These are phyloP conservation scores for Ophion ventricosus DNA, from an alignment of 2,888 invertebrate species.

Conservation along the genomic window DNA sequence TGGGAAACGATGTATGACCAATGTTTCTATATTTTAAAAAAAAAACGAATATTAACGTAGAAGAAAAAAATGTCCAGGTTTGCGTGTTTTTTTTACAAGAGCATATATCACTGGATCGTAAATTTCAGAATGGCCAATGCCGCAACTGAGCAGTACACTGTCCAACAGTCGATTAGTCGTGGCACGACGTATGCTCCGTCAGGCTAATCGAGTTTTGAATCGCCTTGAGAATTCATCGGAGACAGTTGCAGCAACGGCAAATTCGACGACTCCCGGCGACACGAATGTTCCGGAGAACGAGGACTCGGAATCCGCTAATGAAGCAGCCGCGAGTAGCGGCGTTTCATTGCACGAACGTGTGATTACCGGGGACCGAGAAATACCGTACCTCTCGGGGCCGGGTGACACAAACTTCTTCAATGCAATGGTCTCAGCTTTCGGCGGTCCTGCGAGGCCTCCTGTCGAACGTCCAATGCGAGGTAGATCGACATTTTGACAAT, in stretches of 20 bases:
- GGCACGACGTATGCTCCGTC: slow-evolving; percentile 84
- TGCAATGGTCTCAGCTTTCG: no score
- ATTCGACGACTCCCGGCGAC: slow-evolving; percentile 32
- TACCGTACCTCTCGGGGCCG: no score
- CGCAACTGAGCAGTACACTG: slow-evolving; percentile 84
- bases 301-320: slow-evolving; percentile 25
- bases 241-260: slow-evolving; percentile 75
- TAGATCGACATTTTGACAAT: no score
- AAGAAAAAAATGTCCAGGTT: no score
- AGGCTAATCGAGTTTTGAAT: slow-evolving; percentile 83
- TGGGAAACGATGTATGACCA: no score
- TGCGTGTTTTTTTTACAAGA: not conserved
- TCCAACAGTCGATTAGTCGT: slow-evolving; percentile 84
- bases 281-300: slow-evolving; percentile 41
- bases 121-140: slow-evolving; percentile 82
- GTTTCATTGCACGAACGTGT: slow-evolving; percentile 19
- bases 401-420: no score
- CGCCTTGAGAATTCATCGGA: slow-evolving; percentile 82
- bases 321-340: not conserved
- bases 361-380: not conserved
- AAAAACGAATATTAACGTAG: no score
- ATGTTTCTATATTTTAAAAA: no score
- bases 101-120: not conserved
- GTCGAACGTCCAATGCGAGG: no score
- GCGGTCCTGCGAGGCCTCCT: no score